These are phyloP conservation scores for Julus scandinavius DNA, from an alignment of 2,888 invertebrate genomes.

Conservation along the genomic window DNA sequence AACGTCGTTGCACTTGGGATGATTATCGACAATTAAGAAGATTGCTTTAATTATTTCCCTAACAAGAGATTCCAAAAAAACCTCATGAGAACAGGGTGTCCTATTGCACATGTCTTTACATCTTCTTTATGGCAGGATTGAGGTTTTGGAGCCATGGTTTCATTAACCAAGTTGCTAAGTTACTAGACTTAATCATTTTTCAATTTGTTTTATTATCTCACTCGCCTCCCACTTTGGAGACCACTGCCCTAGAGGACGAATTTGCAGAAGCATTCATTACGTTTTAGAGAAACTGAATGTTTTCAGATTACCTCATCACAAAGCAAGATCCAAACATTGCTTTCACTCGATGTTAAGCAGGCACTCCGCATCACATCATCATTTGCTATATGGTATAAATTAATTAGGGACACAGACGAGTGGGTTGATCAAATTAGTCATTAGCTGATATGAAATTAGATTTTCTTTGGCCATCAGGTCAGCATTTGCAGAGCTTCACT, in stretches of 20 bases:
- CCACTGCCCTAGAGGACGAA: too few relatives aligned
- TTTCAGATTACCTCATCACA: not conserved
- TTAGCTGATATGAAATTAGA: conserved; percentile 9
- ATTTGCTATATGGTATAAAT: not conserved
- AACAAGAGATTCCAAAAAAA: not conserved
- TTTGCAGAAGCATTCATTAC: too few relatives aligned
- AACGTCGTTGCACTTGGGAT: not conserved
- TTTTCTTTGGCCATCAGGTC: not conserved
- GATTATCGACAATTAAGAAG: not conserved
- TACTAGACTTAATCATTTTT: too few relatives aligned
- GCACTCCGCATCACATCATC: not conserved
- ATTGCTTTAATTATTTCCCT: not conserved
- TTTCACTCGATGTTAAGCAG: not conserved
- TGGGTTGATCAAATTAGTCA: conserved; percentile 25
- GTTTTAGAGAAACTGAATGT: not conserved
- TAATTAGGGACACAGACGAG: not conserved
- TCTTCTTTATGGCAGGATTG: too few relatives aligned
- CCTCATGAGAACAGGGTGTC: too few relatives aligned
- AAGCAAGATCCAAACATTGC: not conserved
- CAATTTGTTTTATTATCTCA: too few relatives aligned
- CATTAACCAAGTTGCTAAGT: too few relatives aligned
- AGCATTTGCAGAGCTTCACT: not conserved
- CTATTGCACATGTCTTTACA: too few relatives aligned
- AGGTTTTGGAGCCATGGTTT: too few relatives aligned
- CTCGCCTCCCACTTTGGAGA: too few relatives aligned